Percentiles rank a stretch among this genome's conserved stretches.
Evolutionary conservation across 2,113 vertebrate species (phyloP).

Genomic region (Cyprinodon variegatus): DNA sequence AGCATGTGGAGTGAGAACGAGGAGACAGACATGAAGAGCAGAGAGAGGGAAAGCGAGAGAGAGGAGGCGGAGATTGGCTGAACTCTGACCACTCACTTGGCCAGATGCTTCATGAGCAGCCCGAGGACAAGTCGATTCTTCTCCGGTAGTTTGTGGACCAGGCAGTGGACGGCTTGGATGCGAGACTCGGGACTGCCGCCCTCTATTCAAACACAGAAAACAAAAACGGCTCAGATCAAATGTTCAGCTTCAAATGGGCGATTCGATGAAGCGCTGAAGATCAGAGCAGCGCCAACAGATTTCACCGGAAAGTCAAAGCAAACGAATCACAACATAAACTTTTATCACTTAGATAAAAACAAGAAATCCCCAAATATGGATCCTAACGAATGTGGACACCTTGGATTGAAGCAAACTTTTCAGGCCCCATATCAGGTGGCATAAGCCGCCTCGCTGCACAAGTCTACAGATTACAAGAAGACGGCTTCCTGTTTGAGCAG

Average conservation of each 20-base stretch:
- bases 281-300: neutral
- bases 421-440: conserved; percentile 28
- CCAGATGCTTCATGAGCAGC: conserved; percentile 94
- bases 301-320: neutral
- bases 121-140: conserved; percentile 94
- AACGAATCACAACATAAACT: neutral
- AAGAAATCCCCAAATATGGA: neutral
- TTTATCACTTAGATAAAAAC: neutral
- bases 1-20: conserved; percentile 76
- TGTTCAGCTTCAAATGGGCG: conserved; percentile 21
- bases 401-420: conserved; percentile 22
- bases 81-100: conserved; percentile 89
- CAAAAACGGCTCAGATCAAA: conserved; percentile 21
- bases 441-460: conserved; percentile 16
- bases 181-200: conserved; percentile 91
- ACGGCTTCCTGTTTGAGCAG: conserved; percentile 43
- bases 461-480: conserved; percentile 35
- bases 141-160: conserved; percentile 96
- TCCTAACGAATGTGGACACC: neutral
- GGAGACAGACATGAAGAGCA: conserved; percentile 74
- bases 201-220: conserved; percentile 77
- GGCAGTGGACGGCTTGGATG: conserved; percentile 89
- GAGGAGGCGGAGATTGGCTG: conserved; percentile 61
- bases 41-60: conserved; percentile 59
- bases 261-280: conserved; percentile 17